Base-by-base conservation (phyloP, 2,888 invertebrate species). In the Acronicta psi region DNA sequence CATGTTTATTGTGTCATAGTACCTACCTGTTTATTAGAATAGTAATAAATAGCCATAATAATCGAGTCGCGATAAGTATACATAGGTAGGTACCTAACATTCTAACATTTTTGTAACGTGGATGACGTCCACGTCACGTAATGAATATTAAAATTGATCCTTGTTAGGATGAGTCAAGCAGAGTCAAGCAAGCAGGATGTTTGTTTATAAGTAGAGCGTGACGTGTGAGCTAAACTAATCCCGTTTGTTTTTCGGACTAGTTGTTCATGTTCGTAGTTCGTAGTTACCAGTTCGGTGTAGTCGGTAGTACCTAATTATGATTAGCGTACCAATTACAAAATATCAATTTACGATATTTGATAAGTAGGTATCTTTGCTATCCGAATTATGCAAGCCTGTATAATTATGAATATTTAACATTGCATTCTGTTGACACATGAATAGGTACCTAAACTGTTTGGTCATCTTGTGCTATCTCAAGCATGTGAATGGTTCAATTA, bases 241-340 rank as follows among this genome's bases (percentile, higher is more conserved):
- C 67, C 67, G 59, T 67, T 67, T 54, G 50, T 18, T 54, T 71
- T 68, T 66, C 45, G 40, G 73, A 67, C 68, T 51, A 54, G 73
- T 72, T 67, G 41, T 44, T 40, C 38, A 29, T 49, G 56, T 38
- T 53, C 37, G 29, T 40, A 42, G 41, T 40, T 16, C 41, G 16
- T 29, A 20, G 3, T 20, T 29, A 25, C 9, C 9, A 25, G 25
- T 0, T 25, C 25, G 9, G 4, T 29, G 29, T 29, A 29, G 11
- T 11, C 4, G 11, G 11, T 11, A 29, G 11, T 29, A 11, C 29
- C 3, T 29, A 29, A 29, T 29, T 29, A 29, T 17, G 17, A 18
- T 49, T 49, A 13, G 9, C 10, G 18, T 49, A 31, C n/a, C n/a
- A n/a, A n/a, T 31, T 61, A 37, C 46, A 46, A 46, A 46, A 37